Evolutionary conservation across 37 sponge, comb jelly and placozoan genomes (phyloP), one percentile per base, ranked within the genome.

Genomic region (Petrosia ficiformis): DNA sequence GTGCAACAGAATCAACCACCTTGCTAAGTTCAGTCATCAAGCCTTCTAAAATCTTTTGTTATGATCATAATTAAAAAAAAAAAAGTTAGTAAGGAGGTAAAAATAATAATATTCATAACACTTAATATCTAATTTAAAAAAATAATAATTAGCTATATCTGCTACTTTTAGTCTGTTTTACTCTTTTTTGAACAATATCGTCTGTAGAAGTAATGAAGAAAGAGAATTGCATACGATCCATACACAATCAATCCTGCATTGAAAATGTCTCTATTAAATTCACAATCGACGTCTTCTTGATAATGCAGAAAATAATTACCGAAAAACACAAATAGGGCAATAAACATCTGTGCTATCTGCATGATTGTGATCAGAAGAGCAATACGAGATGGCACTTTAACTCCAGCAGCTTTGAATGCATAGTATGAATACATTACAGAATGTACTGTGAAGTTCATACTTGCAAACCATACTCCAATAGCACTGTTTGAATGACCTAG

Each of bases 351-450:
- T 2, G 39, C 1, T 41, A 92, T 59, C 74, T 92, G 93, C 2
- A 92, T 73, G 31, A 76, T 57, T 6, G 93, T 92, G 38, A 92
- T 75, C 0, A 44, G 6, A 72, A 38, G 48, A 5, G 80, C 75
- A 0, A 88, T 16, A 24, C 29, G 25, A 2, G 57, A 22, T 24
- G 85, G 78, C n/a, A 92, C 75, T 1, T 68, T 65, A 24, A 67
- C 31, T 2, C 86, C 83, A n/a, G 65, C 65, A 8, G 93, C 78
- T 44, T 81, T 72, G 39, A 92, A 1, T 24, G 84, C 61, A 72
- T 92, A 92, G 73, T 92, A 88, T 26, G 89, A 69, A 67, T 92
- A 92, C 93, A 92, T 92, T 25, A 87, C 21, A 10, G 86, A 66
- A 59, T 92, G 93, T 8, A 92, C 93, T 19, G 59, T 35, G 31